Evolutionary conservation across 2,888 invertebrate species (phyloP).

Genomic region (Caenorhabditis afra): DNA sequence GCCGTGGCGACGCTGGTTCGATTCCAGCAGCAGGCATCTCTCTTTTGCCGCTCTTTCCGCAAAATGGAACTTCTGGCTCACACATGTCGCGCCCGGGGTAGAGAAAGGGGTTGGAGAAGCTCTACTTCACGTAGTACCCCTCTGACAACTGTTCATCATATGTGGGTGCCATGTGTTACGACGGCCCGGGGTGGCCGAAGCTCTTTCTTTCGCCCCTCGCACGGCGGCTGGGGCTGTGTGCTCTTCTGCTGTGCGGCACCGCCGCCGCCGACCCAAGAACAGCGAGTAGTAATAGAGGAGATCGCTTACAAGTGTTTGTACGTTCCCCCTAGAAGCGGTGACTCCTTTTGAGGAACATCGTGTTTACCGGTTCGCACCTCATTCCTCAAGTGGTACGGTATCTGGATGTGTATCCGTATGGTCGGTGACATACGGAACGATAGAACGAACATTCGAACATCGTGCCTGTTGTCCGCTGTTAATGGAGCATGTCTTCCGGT

Average conservation of each 20-base stretch:
- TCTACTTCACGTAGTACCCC: constrained; percentile 12
- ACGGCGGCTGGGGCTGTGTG: no score
- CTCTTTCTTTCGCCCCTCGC: no score
- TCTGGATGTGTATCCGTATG: no score
- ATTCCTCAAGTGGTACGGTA: constrained; percentile 17
- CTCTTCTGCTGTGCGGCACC: constrained; percentile 2
- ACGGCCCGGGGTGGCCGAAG: no score
- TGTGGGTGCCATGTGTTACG: constrained; percentile 52
- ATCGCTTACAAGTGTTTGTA: constrained; percentile 31
- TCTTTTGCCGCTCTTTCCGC: constrained; percentile 33
- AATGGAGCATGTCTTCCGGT: constrained; percentile 57
- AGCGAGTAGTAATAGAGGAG: constrained; percentile 31
- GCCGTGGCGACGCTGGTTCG: constrained; percentile 80
- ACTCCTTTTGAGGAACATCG: not conserved
- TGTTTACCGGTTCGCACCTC: constrained; percentile 42
- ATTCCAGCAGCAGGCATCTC: constrained; percentile 77
- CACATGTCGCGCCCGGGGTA: constrained; percentile 34
- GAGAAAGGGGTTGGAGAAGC: no score
- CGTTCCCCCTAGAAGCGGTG: not conserved
- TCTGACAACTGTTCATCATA: constrained; percentile 58
- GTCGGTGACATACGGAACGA: constrained; percentile 38
- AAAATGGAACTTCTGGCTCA: constrained; percentile 19
- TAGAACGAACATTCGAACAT: no score
- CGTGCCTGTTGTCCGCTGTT: constrained; percentile 32
- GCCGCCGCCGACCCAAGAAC: no score